Conservation (phyloP, 2,797 vertebrate genomes). For the Ciconia nigra region DNA sequence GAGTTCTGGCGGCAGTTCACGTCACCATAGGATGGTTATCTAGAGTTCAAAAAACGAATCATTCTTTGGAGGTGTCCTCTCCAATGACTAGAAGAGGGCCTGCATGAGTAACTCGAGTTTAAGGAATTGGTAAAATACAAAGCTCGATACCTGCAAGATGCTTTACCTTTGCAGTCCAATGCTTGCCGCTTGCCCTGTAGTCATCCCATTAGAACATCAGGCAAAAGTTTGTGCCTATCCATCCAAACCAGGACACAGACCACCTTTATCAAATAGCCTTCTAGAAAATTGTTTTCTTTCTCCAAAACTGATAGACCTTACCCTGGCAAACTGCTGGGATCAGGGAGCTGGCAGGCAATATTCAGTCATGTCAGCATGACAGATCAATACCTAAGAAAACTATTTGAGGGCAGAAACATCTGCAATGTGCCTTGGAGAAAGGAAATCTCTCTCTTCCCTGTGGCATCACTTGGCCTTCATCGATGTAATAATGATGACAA, state of each 20-base stretch:
- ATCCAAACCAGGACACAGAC: background rate
- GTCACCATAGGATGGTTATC: background rate
- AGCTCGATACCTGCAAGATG: background rate
- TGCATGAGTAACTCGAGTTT: background rate
- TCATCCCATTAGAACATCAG: background rate
- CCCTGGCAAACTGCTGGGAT: background rate
- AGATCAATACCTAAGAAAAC: background rate
- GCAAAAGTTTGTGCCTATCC: background rate
- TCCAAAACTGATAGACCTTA: background rate
- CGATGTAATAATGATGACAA: background rate
- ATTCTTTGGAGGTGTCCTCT: background rate
- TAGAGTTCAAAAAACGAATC: background rate
- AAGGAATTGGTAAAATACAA: background rate
- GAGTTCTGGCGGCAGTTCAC: background rate
- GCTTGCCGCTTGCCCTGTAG: fast-evolving
- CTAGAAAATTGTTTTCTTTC: background rate
- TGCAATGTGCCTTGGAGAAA: background rate
- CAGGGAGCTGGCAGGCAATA: background rate
- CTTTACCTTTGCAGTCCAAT: background rate
- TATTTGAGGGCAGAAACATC: background rate
- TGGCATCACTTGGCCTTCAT: background rate
- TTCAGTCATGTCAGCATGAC: background rate
- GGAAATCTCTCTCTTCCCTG: background rate
- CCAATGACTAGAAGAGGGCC: background rate
- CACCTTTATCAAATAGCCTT: background rate